phyloP scores from a whole-genome alignment of 2,113 vertebrate species.

The Hyla sarda region DNA sequence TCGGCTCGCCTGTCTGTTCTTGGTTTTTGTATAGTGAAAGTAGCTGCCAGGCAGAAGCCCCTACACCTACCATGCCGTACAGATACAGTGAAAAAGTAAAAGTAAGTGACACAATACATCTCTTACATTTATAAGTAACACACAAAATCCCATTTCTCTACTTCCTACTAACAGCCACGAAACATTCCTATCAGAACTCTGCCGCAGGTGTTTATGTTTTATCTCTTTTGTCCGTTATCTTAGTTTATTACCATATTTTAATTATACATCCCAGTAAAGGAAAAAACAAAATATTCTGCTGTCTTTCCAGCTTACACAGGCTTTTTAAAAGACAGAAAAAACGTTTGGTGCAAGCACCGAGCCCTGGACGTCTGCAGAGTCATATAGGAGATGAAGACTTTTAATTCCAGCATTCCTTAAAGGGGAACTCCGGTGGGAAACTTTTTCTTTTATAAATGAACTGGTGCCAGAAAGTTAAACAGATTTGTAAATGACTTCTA shows the following conservation, averaged over 20 bases:
- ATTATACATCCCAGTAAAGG: conserved; percentile 32
- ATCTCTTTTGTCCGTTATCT: conserved; percentile 12
- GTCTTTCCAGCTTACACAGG: neutral
- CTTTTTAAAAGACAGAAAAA: neutral
- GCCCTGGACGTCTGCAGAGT: conserved; percentile 31
- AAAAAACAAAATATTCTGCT: conserved; percentile 6
- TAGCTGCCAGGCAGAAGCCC: too few species aligned
- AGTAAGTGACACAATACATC: neutral
- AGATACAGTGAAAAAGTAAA: too few species aligned
- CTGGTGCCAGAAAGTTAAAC: too few species aligned
- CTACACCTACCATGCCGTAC: too few species aligned
- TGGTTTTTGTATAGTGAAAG: too few species aligned
- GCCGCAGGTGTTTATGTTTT: conserved; percentile 32
- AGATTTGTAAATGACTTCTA: too few species aligned
- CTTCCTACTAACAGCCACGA: neutral
- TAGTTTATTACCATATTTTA: conserved; percentile 47
- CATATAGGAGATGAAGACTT: conserved; percentile 22
- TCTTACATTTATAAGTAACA: conserved; percentile 2
- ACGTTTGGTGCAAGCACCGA: neutral
- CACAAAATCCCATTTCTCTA: neutral
- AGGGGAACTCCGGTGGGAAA: too few species aligned
- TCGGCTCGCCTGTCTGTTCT: too few species aligned
- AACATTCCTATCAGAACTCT: conserved; percentile 7
- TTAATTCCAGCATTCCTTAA: conserved; percentile 36
- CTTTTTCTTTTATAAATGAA: too few species aligned